Evolutionary conservation across 2,113 vertebrate species (phyloP), one percentile per base, ranked within the genome.

Genomic region (Irena cyanogastra): DNA sequence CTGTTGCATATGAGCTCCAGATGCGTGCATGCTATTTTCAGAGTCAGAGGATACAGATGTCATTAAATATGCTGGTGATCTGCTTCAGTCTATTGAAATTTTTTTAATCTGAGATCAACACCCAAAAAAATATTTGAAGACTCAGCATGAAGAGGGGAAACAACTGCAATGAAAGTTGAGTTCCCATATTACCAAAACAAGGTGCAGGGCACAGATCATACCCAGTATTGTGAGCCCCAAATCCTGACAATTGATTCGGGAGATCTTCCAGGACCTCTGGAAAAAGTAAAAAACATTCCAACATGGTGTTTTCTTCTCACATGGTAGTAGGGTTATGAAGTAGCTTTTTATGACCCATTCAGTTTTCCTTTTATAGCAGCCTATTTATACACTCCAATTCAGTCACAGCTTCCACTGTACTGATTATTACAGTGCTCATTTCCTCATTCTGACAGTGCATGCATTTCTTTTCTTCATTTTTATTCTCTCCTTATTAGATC

Each of bases 1-100:
- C 57, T 75, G 60, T 33, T 89, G 83, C 94, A 96, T 95, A 94
- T 96, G 95, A 97, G 60, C 94, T 95, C 93, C 95, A 96, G 96
- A 96, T 95, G 90, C 0, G 4, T 60, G 56, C 85, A 88, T 88
- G 56, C 90, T 95, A 90, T 95, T 95, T 96, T 90, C 88, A 95
- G 78, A 83, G 80, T 87, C 92, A 90, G 79, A 94, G 93, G 94
- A 96, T 96, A 90, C 86, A 96, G 92, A 97, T 96, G 92, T 92
- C 79, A 90, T 75, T 93, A 96, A 97, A 93, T 47, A 82, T 87
- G 93, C 69, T 94, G 70, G 83, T 89, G 87, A 96, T 95, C 86
- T 87, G 83, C 92, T 89, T 60, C 80, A 94, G 72, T 79, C 88
- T 92, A 96, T 42, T 94, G 90, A 88, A 54, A 3, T 86, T 92